Percentiles rank a stretch among this genome's conserved stretches.
Conservation (phyloP, 2,888 invertebrate species). For the Allophyes oxyacanthae region DNA sequence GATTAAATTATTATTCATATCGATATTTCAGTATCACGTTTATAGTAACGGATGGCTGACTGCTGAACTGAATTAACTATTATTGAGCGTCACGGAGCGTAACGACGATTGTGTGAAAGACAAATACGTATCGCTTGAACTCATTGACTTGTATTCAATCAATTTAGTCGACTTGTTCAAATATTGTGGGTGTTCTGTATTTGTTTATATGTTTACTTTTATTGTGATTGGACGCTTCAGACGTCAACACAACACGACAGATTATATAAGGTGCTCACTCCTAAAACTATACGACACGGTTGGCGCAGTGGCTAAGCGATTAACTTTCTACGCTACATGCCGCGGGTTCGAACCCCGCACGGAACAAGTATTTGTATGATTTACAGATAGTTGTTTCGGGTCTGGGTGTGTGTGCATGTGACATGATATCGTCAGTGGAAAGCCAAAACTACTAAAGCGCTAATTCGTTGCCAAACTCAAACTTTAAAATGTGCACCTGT, state of each 20-base stretch:
- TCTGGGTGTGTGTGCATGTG: no score
- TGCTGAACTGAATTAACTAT: slow-evolving; percentile 59
- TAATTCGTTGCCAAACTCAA: no score
- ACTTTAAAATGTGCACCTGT: no score
- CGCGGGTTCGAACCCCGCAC: no score
- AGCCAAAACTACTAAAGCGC: no score
- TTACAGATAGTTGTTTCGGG: no score
- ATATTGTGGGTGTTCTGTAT: slow-evolving; percentile 18
- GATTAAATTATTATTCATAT: slow-evolving; percentile 64
- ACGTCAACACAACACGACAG: not conserved
- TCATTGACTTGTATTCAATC: slow-evolving; percentile 44
- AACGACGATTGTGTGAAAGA: slow-evolving; percentile 57
- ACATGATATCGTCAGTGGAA: no score
- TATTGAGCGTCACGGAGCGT: slow-evolving; percentile 54
- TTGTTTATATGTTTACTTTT: slow-evolving; percentile 3
- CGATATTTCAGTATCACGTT: slow-evolving; percentile 54
- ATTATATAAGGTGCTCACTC: no score
- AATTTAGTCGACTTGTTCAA: slow-evolving; percentile 24
- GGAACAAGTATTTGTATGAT: no score
- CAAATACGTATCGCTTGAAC: slow-evolving; percentile 47
- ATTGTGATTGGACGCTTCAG: not conserved
- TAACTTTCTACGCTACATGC: no score
- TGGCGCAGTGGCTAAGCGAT: no score
- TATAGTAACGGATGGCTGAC: slow-evolving; percentile 57
- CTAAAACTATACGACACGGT: no score